These are phyloP conservation scores for Drosophila conformis DNA, from an alignment of 2,888 invertebrate genomes.

Conservation along the genomic window DNA sequence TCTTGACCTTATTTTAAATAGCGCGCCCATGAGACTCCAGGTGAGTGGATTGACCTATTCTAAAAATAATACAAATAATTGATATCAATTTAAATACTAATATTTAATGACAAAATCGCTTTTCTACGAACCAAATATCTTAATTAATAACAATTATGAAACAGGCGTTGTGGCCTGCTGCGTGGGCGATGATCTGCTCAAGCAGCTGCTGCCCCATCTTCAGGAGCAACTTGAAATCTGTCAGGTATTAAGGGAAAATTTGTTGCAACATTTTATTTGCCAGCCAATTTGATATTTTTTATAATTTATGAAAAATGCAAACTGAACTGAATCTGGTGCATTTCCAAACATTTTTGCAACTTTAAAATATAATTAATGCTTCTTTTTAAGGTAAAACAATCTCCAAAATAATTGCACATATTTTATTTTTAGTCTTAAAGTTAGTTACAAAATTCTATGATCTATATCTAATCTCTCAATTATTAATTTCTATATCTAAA, in stretches of 20 bases:
- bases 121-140: not conserved
- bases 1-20: constrained; percentile 89
- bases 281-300: not conserved
- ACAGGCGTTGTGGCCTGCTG: constrained; percentile 94
- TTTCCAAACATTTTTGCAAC: not conserved
- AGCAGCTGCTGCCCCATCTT: constrained; percentile 95
- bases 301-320: not conserved
- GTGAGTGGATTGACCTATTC: constrained; percentile 80
- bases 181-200: constrained; percentile 96
- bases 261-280: not conserved
- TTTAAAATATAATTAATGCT: not conserved
- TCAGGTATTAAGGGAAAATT: constrained; percentile 85
- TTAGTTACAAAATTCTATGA: not conserved
- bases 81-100: not conserved
- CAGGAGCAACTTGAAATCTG: constrained; percentile 98
- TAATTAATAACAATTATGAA: constrained; percentile 4
- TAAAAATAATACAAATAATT: not conserved
- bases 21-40: constrained; percentile 97
- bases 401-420: not conserved
- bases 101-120: not conserved
- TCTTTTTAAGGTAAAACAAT: not conserved
- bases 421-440: not conserved
- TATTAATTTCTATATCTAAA: not conserved
- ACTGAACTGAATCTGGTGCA: not conserved
- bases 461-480: not conserved